Evolutionary conservation across 1,140 invertebrate species (phyloP).

Genomic region (Ephestia elutella): DNA sequence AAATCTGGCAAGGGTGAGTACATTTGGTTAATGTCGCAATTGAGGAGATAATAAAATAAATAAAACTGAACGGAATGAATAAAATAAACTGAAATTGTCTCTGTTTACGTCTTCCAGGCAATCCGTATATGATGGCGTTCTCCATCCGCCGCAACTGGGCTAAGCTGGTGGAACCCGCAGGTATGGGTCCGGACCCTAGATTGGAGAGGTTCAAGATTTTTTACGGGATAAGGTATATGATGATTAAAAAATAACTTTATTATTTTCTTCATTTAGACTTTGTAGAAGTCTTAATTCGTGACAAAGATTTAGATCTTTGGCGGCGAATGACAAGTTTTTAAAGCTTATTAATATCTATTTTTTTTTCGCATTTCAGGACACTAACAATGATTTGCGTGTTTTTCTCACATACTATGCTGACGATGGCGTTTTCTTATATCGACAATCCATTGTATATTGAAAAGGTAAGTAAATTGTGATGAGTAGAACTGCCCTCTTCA

Average conservation of each 20-base stretch:
- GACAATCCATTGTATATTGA: slow-evolving; percentile 52
- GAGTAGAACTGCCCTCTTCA: too few relatives aligned
- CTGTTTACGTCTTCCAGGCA: slow-evolving; percentile 33
- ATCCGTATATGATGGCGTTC: slow-evolving; percentile 51
- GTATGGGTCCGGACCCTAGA: slow-evolving; percentile 35
- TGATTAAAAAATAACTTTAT: not conserved
- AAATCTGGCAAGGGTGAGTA: slow-evolving; percentile 36
- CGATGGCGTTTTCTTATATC: slow-evolving; percentile 37
- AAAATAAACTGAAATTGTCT: too few relatives aligned
- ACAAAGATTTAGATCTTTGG: too few relatives aligned
- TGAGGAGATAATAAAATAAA: too few relatives aligned
- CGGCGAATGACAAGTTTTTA: too few relatives aligned
- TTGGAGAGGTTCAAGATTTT: slow-evolving; percentile 51
- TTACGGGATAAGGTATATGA: slow-evolving; percentile 48
- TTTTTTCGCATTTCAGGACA: slow-evolving; percentile 40
- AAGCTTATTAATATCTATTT: too few relatives aligned
- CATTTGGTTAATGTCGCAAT: not conserved
- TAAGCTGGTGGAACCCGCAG: slow-evolving; percentile 34
- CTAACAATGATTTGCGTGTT: slow-evolving; percentile 60
- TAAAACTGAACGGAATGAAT: too few relatives aligned
- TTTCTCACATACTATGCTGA: slow-evolving; percentile 50
- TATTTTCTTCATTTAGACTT: not conserved
- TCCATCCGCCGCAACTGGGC: slow-evolving; percentile 53
- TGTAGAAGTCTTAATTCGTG: too few relatives aligned
- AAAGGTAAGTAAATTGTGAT: slow-evolving; percentile 52